Evolutionary conservation across 2,113 vertebrate genomes (phyloP).

Genomic region (Ciconia maguari): DNA sequence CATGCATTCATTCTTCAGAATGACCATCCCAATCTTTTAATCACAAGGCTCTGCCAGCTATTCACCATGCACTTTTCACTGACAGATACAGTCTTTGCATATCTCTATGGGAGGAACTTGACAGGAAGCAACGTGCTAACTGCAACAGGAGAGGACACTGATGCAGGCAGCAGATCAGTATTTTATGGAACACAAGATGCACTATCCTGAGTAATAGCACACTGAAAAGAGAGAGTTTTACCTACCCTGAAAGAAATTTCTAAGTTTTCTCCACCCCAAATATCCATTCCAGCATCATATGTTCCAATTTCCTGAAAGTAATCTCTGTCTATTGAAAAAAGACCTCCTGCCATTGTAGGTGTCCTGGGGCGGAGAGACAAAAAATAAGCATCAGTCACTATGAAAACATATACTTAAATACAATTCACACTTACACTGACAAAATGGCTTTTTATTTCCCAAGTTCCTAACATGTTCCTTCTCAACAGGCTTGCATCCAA

Average conservation of each 20-base stretch:
- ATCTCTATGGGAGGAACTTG: background rate
- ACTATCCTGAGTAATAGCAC: background rate
- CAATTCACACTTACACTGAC: background rate
- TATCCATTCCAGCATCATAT: slow-evolving; percentile 99
- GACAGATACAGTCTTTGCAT: background rate
- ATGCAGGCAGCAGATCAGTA: background rate
- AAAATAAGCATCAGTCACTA: background rate
- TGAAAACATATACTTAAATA: background rate
- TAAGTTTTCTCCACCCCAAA: slow-evolving; percentile 99
- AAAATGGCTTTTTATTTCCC: background rate
- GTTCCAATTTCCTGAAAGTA: slow-evolving; percentile 99
- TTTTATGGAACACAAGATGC: background rate
- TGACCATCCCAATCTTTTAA: background rate
- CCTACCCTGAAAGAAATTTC: slow-evolving; percentile 98
- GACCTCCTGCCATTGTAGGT: slow-evolving; percentile 97
- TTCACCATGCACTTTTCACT: background rate
- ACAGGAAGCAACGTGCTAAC: background rate
- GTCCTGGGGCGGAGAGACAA: slow-evolving; percentile 75
- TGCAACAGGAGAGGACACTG: background rate
- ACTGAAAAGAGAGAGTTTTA: slow-evolving; percentile 1
- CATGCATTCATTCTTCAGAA: background rate
- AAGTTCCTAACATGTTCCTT: background rate
- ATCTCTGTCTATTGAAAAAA: slow-evolving; percentile 98
- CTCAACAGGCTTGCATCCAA: background rate
- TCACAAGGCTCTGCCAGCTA: background rate